Evolutionary conservation across 92 coral and sea anemone genomes (phyloP), one percentile per base, ranked within the genome.

Genomic region (Muricea muricata): DNA sequence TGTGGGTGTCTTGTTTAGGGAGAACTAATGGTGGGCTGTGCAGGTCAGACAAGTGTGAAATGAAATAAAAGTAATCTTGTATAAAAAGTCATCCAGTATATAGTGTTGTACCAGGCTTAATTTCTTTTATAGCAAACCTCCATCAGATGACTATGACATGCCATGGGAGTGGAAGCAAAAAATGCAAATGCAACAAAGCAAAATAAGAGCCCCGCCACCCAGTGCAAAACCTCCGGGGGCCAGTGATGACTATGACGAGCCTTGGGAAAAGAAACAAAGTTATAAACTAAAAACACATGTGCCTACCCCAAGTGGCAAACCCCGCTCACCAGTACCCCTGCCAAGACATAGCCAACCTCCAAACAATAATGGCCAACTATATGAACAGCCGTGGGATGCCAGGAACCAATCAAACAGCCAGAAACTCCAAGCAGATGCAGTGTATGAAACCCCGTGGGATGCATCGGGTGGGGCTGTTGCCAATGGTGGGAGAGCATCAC

Each of bases 141-240:
- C 94, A 1, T 58, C 80, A n/a, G 98, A 93, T 87, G 99, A 97
- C 77, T 97, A 94, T 47, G 99, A 94, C 85, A 84, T 90, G 1
- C 98, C 98, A 0, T 97, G 99, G 98, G 99, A 94, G 65, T 90
- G 94, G 67, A 94, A 91, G 73, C 86, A 90, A 28, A 85, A 91
- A 14, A 68, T 90, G 4, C 83, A 78, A 40, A 68, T 90, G 18
- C 83, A 76, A 29, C 24, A 14, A 7, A 46, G 70, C 2, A 58
- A 18, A 40, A 25, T 58, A 32, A 56, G 24, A 39, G 18, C 37
- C 30, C 80, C 75, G 14, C 83, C 79, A 23, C 70, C 84, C 14
- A 75, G 86, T 7, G 33, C 56, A 11, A 88, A 83, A 68, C 78
- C 83, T 26, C 71, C 89, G 63, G 84, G 97, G 30, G 92, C 92